These are phyloP conservation scores for Enteromius radiatus DNA, from an alignment of 2,797 vertebrate species.

Conservation along the genomic window DNA sequence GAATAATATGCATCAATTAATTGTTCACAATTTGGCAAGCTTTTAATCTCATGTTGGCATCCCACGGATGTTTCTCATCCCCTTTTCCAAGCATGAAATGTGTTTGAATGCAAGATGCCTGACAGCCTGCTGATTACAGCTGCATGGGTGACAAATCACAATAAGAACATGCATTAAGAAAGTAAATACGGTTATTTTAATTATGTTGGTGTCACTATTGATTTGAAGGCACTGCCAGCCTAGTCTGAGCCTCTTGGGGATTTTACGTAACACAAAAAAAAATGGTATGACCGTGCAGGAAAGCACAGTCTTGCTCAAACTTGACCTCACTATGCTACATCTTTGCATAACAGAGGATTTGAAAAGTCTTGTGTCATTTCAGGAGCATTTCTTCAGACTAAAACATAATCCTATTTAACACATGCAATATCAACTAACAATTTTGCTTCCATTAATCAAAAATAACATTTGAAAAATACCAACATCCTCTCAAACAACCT, in stretches of 20 bases:
- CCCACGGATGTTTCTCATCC: background rate
- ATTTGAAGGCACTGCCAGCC: background rate
- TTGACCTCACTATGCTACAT: background rate
- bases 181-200: background rate
- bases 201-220: background rate
- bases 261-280: background rate
- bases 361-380: constrained; percentile 1
- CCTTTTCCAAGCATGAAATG: background rate
- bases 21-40: background rate
- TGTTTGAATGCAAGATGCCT: background rate
- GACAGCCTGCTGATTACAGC: background rate
- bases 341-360: constrained; percentile 2
- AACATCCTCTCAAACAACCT: background rate
- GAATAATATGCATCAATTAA: background rate
- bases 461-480: constrained; percentile 12
- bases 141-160: background rate
- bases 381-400: background rate
- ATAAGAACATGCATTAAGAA: background rate
- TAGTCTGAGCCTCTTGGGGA: background rate
- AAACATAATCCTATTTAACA: background rate
- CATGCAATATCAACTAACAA: background rate
- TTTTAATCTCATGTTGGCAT: constrained; percentile 7
- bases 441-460: background rate
- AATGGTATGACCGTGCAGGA: too few relatives aligned
- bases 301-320: constrained; percentile 17